Conservation (phyloP, 2,888 invertebrate genomes). For the Diadromus collaris region DNA sequence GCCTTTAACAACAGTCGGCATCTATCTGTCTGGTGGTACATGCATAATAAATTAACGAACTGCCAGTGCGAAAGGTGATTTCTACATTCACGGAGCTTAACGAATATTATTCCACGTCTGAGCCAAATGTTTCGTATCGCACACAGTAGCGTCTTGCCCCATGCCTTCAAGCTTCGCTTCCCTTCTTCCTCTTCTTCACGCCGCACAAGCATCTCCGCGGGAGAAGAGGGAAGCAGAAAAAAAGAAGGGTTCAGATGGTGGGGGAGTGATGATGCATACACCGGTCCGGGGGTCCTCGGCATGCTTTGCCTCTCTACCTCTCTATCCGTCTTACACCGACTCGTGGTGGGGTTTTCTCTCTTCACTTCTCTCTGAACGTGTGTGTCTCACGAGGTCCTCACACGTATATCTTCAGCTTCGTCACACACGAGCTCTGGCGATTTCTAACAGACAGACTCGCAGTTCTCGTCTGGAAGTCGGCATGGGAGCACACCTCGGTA, state of each 20-base stretch:
- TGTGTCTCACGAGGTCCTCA: conserved; percentile 28
- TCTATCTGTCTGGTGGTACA: no score
- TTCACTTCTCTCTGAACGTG: conserved; percentile 47
- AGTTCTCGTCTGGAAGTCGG: conserved; percentile 58
- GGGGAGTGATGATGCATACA: conserved; percentile 52
- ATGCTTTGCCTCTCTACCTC: conserved; percentile 32
- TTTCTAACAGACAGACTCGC: conserved; percentile 49
- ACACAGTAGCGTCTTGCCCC: conserved; percentile 27
- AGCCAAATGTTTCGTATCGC: conserved; percentile 43
- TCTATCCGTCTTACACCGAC: conserved; percentile 27
- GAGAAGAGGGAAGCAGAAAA: conserved; percentile 46
- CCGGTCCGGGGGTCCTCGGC: conserved; percentile 37
- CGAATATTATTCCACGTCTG: conserved; percentile 40
- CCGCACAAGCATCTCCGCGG: conserved; percentile 7
- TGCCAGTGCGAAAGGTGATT: neutral
- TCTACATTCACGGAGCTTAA: conserved; percentile 32
- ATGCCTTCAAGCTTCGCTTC: conserved; percentile 19
- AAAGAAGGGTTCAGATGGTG: conserved; percentile 44
- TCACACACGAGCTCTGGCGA: conserved; percentile 43
- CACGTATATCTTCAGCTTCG: conserved; percentile 37
- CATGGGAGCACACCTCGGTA: conserved; percentile 46
- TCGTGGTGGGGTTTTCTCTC: conserved; percentile 54
- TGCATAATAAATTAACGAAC: neutral
- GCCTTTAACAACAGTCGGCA: no score
- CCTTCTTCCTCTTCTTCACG: conserved; percentile 17